Evolutionary conservation across 1,140 invertebrate species (phyloP).

Genomic region (Zaprionus taronus): DNA sequence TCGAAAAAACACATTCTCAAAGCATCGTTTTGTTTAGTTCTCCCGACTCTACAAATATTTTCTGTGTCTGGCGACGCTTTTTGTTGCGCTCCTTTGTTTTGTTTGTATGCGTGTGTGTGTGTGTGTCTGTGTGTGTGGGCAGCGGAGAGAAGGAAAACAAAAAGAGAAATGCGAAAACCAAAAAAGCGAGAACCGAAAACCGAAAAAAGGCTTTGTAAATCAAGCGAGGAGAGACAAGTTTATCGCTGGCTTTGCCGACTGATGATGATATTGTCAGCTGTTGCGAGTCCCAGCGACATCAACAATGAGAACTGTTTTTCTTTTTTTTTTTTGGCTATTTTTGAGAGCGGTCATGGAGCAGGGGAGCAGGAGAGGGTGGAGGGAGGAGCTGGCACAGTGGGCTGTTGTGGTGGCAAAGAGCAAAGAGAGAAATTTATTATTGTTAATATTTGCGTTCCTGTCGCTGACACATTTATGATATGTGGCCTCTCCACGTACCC

Average conservation of each 20-base stretch:
- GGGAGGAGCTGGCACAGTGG: neutral
- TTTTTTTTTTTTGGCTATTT: constrained; percentile 48
- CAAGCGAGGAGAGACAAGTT: constrained; percentile 56
- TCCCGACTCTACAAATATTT: constrained; percentile 8
- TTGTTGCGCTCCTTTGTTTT: neutral
- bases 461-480: constrained; percentile 50
- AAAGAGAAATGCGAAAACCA: constrained; percentile 3
- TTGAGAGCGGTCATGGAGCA: neutral
- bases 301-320: constrained; percentile 34
- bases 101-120: neutral
- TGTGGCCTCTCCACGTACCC: constrained; percentile 15
- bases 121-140: constrained; percentile 12
- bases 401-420: constrained; percentile 24
- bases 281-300: constrained; percentile 49
- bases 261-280: constrained; percentile 59
- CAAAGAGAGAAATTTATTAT: constrained; percentile 46
- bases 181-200: constrained; percentile 42
- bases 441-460: constrained; percentile 48
- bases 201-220: constrained; percentile 56
- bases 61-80: constrained; percentile 5
- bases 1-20: neutral
- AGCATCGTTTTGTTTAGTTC: neutral
- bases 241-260: constrained; percentile 51
- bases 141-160: constrained; percentile 7
- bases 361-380: neutral